Conservation (phyloP, 1,140 invertebrate species). For the Coenobita brevimanus region DNA sequence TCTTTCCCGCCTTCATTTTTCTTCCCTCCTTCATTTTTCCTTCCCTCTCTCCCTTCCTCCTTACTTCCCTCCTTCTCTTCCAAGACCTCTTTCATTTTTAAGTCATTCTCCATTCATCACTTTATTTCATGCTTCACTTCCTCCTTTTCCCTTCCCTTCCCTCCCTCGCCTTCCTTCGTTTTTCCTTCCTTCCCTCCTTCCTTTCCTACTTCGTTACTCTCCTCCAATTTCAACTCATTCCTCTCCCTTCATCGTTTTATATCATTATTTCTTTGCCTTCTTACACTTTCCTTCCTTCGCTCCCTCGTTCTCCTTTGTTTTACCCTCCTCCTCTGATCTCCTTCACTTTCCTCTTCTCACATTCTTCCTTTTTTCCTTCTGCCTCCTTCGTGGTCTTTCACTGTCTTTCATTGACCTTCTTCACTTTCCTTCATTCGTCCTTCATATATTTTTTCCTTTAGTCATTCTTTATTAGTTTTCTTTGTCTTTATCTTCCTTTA, state of each 20-base stretch:
- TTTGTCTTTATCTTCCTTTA: not conserved
- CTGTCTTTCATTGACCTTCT: too few species aligned
- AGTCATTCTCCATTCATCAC: not conserved
- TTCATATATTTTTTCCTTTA: not conserved
- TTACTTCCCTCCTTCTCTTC: too few species aligned
- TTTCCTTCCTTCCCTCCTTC: not conserved
- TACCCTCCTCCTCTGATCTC: not conserved
- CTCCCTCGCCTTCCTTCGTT: not conserved
- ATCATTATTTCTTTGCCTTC: not conserved
- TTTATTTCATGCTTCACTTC: too few species aligned
- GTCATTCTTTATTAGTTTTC: not conserved
- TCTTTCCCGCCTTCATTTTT: not conserved
- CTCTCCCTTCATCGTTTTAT: not conserved
- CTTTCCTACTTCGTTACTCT: too few species aligned
- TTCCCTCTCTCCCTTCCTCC: not conserved
- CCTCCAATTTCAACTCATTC: too few species aligned
- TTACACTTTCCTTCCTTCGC: not conserved
- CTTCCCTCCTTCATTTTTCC: not conserved
- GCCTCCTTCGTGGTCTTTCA: not conserved
- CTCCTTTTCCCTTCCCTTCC: not conserved
- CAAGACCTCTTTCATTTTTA: constrained; percentile 4
- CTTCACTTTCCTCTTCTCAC: not conserved
- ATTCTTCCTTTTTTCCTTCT: not conserved
- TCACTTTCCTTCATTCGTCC: not conserved
- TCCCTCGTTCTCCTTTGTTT: not conserved